Base-by-base conservation (phyloP, 2,797 vertebrate species). In the Zalophus californianus region DNA sequence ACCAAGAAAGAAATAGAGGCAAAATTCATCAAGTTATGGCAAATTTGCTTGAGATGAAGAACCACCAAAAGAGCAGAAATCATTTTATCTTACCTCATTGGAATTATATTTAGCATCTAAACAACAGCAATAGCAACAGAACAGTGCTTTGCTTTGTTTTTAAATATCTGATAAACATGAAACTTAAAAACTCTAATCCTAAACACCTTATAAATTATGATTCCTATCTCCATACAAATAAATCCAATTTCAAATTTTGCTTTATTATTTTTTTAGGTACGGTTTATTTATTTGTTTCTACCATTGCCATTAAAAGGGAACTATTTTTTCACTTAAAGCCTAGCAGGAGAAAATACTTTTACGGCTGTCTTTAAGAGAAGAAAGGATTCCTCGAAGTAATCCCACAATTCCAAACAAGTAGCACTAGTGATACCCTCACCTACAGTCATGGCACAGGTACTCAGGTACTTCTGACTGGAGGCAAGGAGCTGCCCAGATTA, bases 401-500 rank as follows among this genome's bases (percentile, higher is more conserved):
- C 23, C 12, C 70, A 27, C 27, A 88, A 87, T 79, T 90, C 32
- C 5, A 87, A 94, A 68, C 44, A 93, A 62, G 64, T 68, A 90
- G 88, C 15, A 2, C 15, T n/a, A 89, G 15, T 0, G 12, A 93
- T 54, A 44, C 58, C 73, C 68, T 90, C 85, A 91, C 75, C 86
- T 29, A 80, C 2, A 68, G 70, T 75, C 5, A 3, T 41, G 0
- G 0, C 0, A 0, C 11, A 94, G 77, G 14, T 38, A 7, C 94
- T 99, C 99, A 0, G 98, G 87, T 90, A 99, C 99, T 97, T 99
- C 99, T 0, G 99, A 98, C 95, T 99, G 99, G n/a, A 99, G 99
- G n/a, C 98, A 98, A 79, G 99, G 99, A 23, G 99, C 99, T 96
- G 99, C 99, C 99, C 99, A 99, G 96, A 99, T 99, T 52, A 99